These are phyloP conservation scores for Punctoribates punctum DNA, from an alignment of 2,888 invertebrate genomes.

Conservation along the genomic window DNA sequence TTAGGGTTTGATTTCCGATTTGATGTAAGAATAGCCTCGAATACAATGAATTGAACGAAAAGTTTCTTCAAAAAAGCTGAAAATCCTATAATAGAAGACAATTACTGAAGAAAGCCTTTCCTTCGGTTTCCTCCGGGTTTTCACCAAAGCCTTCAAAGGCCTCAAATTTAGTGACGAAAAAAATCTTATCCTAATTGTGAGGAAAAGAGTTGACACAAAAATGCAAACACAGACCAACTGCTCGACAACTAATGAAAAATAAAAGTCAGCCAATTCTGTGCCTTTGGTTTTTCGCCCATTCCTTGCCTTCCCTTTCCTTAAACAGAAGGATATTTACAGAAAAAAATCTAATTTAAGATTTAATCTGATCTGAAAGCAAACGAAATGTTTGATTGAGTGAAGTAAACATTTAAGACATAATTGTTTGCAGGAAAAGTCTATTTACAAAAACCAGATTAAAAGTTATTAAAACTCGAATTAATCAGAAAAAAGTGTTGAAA, in stretches of 20 bases:
- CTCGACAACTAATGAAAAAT: conserved; percentile 5
- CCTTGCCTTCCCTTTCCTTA: background rate
- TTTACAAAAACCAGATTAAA: no score
- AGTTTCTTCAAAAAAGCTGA: no score
- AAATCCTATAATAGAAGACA: no score
- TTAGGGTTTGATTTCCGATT: conserved; percentile 11
- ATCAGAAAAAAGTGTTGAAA: no score
- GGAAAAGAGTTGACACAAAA: background rate
- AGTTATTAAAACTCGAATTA: no score
- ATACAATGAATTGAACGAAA: no score
- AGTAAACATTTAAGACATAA: background rate
- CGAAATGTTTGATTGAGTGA: background rate
- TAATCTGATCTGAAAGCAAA: background rate
- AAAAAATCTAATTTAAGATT: conserved; percentile 13
- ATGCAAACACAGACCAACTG: background rate
- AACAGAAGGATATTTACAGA: background rate
- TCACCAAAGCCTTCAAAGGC: background rate
- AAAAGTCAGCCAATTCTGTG: background rate
- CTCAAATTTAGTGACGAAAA: background rate
- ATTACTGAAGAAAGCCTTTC: background rate
- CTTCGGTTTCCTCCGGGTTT: background rate
- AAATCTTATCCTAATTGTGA: background rate
- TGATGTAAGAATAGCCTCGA: background rate
- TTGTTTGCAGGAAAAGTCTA: no score
- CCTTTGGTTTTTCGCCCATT: background rate